Evolutionary conservation across 2,888 invertebrate species (phyloP), one percentile per base, ranked within the genome.

Genomic region (Plutella xylostella): DNA sequence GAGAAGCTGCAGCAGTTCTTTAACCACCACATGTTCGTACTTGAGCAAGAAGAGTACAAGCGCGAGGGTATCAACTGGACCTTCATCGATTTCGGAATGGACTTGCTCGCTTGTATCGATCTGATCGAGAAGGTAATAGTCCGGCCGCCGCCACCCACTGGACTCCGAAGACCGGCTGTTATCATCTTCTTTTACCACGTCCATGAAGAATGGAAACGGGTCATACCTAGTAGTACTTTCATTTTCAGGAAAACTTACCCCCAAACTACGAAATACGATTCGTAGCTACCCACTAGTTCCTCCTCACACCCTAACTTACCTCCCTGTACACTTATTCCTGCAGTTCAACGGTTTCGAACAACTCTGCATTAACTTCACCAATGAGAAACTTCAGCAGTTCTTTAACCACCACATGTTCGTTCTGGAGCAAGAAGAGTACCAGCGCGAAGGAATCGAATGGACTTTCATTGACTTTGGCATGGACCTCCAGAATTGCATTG

Each of bases 351-450:
- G 96, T 84, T 97, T 96, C 88, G 96, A 97, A 88, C 97, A 97
- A 88, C 89, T 97, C 78, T 97, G 96, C 88, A 97, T 97, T 90
- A 97, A 97, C 89, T 97, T 97, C 88, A 97, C 96, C 85, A 97
- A 97, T 83, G 96, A 97, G 87, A 94, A 96, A 85, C 89, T 97
- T 69, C 97, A 97, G 87, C 97, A 97, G 85, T 97, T 96, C 90
- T 97, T 97, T 92, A 97, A 97, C 87, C 96, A 97, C 74, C 93
- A 97, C 90, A 97, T 97, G 96, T 97, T 97, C 86, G 95, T 97
- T 64, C 90, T 97, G 64, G 96, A 97, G 83, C 96, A 97, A 91
- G 96, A 97, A 82, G 96, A 96, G 78, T 97, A 97, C 88, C 93
- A 93, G 84, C 89, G 85, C 66, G 96, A 97, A 82, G 96, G 96